These are phyloP conservation scores for Aythya baeri DNA, from an alignment of 2,113 vertebrate genomes.

Conservation along the genomic window DNA sequence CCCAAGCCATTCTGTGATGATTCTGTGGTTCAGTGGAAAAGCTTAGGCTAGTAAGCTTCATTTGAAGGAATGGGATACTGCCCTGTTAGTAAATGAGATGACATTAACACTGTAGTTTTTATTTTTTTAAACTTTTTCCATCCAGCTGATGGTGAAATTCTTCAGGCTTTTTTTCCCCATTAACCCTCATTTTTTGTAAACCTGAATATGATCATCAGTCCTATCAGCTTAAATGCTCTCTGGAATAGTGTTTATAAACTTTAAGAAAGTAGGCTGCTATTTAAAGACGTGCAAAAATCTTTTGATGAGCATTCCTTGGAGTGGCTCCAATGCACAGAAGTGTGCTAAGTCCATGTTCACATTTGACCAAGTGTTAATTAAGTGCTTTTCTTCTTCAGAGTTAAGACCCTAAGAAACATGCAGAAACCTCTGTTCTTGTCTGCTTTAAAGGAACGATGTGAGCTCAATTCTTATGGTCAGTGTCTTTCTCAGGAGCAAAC, in stretches of 20 bases:
- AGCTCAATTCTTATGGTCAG: background rate
- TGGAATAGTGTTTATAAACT: background rate
- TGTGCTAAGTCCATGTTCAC: background rate
- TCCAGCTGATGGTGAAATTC: background rate
- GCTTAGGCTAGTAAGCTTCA: accelerated
- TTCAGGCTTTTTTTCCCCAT: accelerated
- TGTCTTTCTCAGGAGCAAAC: background rate
- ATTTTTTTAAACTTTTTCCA: background rate
- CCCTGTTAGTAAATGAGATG: background rate
- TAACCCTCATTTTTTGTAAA: background rate
- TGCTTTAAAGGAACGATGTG: background rate
- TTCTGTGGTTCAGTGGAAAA: background rate
- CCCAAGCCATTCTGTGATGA: no score
- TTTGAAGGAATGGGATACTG: background rate
- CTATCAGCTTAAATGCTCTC: background rate
- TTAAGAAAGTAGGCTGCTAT: background rate
- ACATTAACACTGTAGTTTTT: background rate
- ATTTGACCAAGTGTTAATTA: background rate
- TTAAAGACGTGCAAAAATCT: background rate
- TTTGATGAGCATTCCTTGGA: background rate
- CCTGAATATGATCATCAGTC: background rate
- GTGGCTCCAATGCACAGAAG: background rate
- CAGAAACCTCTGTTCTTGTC: accelerated
- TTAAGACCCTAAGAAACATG: background rate
- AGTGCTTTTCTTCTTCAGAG: background rate